Base-by-base conservation (phyloP, 2,888 invertebrate species). In the Acleris emargana region DNA sequence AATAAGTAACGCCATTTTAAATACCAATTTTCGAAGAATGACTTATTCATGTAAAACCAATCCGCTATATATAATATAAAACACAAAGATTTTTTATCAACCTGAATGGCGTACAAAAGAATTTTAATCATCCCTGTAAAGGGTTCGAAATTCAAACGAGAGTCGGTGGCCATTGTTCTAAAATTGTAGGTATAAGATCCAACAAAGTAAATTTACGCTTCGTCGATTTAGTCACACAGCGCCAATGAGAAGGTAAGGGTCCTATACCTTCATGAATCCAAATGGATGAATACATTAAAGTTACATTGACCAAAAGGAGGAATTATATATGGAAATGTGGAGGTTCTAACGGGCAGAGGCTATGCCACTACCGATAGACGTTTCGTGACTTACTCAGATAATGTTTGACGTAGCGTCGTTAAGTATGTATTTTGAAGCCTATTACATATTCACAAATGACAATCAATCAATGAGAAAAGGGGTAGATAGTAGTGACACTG, bases 271-370 rank as follows among this genome's bases (percentile, higher is more conserved):
- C 22, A 58, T 64, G 64, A 64, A 58, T 58, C 53, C 25, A 49
- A 53, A 64, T 58, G 64, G 43, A 58, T 42, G 64, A 58, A 64
- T 58, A 64, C 38, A 64, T 64, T 58, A 53, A 64, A 58, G 58
- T 53, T 64, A 49, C 58, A 64, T 53, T 58, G 53, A 64, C 53
- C 47, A 58, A 64, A 64, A 58, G 58, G 53, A 47, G 63, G 58
- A 58, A 58, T 58, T 63, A 58, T 63, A 58, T 52, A 63, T 58
- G 63, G 58, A 53, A 63, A 63, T 63, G 17, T 18, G 16, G 32
- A 4, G 22, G 43, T 57, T 57, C 45, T 9, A 38, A 43, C 22
- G n/a, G 43, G 55, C 25, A 22, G 42, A 9, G 42, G 22, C 3
- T 17, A 5, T 38, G 4, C 17, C 20, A 42, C 38, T 3, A 16